A percentile compares a stretch with the other conserved stretches of the same genome.
Evolutionary conservation across 2,888 invertebrate species (phyloP).

Genomic region (Trichogramma evanescens): DNA sequence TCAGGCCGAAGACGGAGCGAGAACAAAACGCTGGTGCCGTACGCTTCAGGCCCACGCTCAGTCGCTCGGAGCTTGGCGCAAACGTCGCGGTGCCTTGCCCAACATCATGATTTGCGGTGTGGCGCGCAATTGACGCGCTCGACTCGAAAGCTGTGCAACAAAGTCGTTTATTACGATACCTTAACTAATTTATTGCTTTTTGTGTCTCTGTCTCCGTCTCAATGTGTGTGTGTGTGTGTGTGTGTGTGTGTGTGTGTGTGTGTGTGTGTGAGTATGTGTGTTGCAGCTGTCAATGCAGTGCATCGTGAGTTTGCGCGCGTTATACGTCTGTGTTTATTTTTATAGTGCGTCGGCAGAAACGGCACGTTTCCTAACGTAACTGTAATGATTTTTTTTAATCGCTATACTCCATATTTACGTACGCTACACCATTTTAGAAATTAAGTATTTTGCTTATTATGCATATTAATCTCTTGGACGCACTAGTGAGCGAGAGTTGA

Average conservation of each 20-base stretch:
- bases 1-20: constrained; percentile 83
- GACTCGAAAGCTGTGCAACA: not conserved
- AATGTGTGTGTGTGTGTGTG: not conserved
- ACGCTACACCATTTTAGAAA: no score
- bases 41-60: constrained; percentile 86
- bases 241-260: not conserved
- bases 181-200: no score
- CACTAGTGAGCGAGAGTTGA: no score
- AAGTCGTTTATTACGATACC: not conserved
- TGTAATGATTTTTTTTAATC: constrained; percentile 23
- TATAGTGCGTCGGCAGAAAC: constrained; percentile 43
- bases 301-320: no score
- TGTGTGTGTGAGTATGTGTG: not conserved
- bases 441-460: no score
- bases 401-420: no score
- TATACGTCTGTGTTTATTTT: not conserved
- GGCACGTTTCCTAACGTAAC: constrained; percentile 39
- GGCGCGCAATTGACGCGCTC: constrained; percentile 33
- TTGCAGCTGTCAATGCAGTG: constrained; percentile 11
- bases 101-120: constrained; percentile 91
- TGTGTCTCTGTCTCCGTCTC: no score
- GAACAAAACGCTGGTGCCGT: constrained; percentile 83
- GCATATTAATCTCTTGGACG: no score
- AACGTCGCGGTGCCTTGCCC: constrained; percentile 85
- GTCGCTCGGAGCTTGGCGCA: constrained; percentile 87